Evolutionary conservation across 2,888 invertebrate species (phyloP).

Genomic region (Leptopilina myrica): DNA sequence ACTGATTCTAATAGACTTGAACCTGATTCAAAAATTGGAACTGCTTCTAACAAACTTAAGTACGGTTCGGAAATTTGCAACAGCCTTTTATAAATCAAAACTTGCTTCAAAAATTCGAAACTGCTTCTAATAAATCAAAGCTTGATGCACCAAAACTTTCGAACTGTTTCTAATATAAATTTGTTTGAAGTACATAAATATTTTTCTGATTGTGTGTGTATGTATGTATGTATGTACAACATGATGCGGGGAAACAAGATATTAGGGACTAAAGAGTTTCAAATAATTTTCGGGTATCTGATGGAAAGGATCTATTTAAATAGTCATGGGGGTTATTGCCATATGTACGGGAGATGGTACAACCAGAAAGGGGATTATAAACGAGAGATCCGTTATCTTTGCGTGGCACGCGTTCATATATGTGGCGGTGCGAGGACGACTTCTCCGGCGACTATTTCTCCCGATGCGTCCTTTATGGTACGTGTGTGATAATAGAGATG

Average conservation of each 20-base stretch:
- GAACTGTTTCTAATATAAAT: too few species aligned
- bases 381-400: slow-evolving; percentile 74
- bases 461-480: slow-evolving; percentile 58
- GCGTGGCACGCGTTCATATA: slow-evolving; percentile 68
- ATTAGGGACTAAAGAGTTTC: slow-evolving; percentile 6
- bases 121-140: too few species aligned
- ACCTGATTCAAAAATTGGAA: too few species aligned
- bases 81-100: too few species aligned
- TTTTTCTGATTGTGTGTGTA: too few species aligned
- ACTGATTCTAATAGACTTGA: too few species aligned
- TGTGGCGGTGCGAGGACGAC: slow-evolving; percentile 51
- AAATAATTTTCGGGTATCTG: slow-evolving; percentile 28
- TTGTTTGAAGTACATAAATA: too few species aligned
- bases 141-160: too few species aligned
- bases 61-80: too few species aligned
- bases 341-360: slow-evolving; percentile 65
- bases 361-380: slow-evolving; percentile 69
- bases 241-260: neutral
- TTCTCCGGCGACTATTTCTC: slow-evolving; percentile 55
- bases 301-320: slow-evolving; percentile 58
- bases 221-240: too few species aligned
- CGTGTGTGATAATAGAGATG: slow-evolving; percentile 75
- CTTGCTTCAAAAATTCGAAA: too few species aligned
- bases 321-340: slow-evolving; percentile 63
- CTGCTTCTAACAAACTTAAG: too few species aligned